Evolutionary conservation across 2,888 invertebrate genomes (phyloP), one percentile per base, ranked within the genome.

Genomic region (Hetaerina titia): DNA sequence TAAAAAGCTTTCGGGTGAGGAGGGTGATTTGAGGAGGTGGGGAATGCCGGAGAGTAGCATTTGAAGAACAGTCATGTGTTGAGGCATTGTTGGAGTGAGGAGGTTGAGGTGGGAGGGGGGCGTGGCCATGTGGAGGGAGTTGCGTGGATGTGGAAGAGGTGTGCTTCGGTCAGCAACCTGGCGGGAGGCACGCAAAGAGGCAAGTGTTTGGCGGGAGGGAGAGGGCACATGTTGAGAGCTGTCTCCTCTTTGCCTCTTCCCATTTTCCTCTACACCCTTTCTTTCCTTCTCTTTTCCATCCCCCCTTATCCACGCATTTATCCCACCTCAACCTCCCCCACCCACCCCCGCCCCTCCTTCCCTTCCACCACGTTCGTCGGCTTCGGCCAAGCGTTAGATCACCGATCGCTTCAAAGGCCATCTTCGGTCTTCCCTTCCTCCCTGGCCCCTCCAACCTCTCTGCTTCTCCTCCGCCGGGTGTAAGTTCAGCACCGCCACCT

Each of bases 151-250:
- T n/a, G n/a, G n/a, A n/a, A 22, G 81, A 90, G 90, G 90, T 57
- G 89, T 58, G 89, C 58, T 89, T 89, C 89, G 89, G 90, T 90
- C 90, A 90, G 90, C 90, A 90, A 90, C 90, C 90, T 90, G 90
- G 90, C 90, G 89, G 89, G 89, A 90, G 60, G 90, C 25, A n/a
- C 58, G 90, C 90, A n/a, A 90, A 60, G 58, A 0, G 17, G 60
- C 13, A 17, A 17, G 60, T 60, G 11, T 60, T 60, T 11, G 60
- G 60, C 1, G 17, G 15, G 89, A 57, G 89, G 57, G 58, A n/a
- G 90, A 90, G 58, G 90, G 90, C 60, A 90, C 58, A 90, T 90
- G 90, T 90, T 90, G 90, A 60, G 60, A 60, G 60, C 90, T 90
- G 90, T 90, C 90, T 90, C 90, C 90, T 60, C 60, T 90, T 57